phyloP scores from a whole-genome alignment of 2,888 invertebrate species.

The Dromius quadrimaculatus region DNA sequence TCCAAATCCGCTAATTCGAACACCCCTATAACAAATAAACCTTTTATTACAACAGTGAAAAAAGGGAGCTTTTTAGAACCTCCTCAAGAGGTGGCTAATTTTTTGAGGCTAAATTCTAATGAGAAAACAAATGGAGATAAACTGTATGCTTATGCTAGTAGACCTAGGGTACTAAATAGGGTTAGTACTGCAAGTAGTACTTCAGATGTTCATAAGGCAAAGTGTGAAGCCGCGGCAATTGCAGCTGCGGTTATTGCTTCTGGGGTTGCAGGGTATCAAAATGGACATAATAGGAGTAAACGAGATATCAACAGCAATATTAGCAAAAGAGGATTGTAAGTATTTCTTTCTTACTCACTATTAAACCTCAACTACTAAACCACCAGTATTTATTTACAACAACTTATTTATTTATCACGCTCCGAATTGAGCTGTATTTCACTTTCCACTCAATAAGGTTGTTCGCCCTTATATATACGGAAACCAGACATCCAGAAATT shows the following conservation, averaged over 20 bases:
- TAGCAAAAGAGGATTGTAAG: conserved; percentile 51
- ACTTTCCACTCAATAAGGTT: no score
- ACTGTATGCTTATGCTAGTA: conserved; percentile 77
- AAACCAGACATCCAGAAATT: no score
- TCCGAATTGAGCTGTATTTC: no score
- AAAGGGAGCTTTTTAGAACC: conserved; percentile 84
- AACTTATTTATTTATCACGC: no score
- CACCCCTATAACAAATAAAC: conserved; percentile 61
- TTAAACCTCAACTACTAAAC: no score
- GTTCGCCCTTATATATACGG: no score
- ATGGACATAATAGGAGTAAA: conserved; percentile 52
- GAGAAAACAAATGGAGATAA: conserved; percentile 58
- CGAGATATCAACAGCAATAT: conserved; percentile 57
- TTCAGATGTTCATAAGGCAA: conserved; percentile 61
- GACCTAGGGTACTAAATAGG: conserved; percentile 69
- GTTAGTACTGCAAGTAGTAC: conserved; percentile 53
- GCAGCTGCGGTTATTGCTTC: conserved; percentile 62
- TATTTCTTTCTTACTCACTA: no score
- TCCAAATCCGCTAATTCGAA: conserved; percentile 49
- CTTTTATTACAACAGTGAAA: conserved; percentile 86
- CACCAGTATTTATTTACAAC: no score
- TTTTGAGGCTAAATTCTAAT: conserved; percentile 70
- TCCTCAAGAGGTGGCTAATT: conserved; percentile 76
- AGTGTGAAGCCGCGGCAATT: conserved; percentile 63
- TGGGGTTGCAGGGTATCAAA: conserved; percentile 58